These are phyloP conservation scores for Chrysocyon brachyurus DNA, from an alignment of 2,797 vertebrate genomes.

Conservation along the genomic window DNA sequence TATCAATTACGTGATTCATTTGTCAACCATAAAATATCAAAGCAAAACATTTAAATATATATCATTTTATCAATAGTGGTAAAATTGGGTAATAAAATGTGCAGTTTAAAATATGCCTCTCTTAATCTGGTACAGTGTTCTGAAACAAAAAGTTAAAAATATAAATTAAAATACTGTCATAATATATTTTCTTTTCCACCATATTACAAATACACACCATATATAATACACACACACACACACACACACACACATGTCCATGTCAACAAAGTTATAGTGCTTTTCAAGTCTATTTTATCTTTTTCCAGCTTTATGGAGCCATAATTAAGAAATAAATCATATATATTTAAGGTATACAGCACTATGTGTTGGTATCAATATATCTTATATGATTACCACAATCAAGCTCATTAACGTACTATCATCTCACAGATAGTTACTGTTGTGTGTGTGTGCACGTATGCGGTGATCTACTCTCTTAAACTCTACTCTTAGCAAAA, in stretches of 20 bases:
- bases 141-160: background rate
- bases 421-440: background rate
- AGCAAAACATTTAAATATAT: background rate
- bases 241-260: background rate
- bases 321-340: background rate
- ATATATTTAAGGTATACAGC: background rate
- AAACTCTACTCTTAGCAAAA: background rate
- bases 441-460: background rate
- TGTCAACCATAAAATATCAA: background rate
- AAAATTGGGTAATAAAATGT: background rate
- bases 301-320: background rate
- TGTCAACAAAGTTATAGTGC: background rate
- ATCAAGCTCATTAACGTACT: background rate
- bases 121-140: background rate
- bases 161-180: background rate
- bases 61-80: background rate
- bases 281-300: conserved; percentile 38
- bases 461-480: background rate
- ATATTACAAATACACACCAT: background rate
- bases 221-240: background rate
- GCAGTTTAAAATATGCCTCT: background rate
- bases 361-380: background rate
- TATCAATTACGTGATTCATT: background rate
- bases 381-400: background rate
- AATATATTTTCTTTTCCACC: background rate